A percentile compares a stretch with the other conserved stretches of the same genome.
phyloP scores from a whole-genome alignment of 2,888 invertebrate species.

The Globia sparganii region DNA sequence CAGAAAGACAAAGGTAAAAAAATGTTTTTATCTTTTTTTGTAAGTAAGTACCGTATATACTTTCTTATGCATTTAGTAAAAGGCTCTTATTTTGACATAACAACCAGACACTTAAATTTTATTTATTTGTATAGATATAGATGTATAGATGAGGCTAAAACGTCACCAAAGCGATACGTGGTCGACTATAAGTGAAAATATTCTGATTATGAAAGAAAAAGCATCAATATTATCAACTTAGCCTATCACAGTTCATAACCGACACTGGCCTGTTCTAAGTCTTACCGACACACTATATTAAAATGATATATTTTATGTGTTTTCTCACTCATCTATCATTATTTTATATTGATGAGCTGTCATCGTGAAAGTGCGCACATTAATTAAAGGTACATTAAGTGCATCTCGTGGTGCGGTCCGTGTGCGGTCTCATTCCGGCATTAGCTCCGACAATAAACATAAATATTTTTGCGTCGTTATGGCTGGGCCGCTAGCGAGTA shows the following conservation, averaged over 20 bases:
- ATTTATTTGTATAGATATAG: not conserved
- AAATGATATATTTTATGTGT: not conserved
- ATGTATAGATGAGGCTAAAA: not conserved
- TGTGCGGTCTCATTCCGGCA: constrained; percentile 85
- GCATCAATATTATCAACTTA: not conserved
- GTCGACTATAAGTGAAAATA: not conserved
- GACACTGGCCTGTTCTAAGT: not conserved
- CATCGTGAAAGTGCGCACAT: constrained; percentile 18
- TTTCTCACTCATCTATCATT: not conserved
- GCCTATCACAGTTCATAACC: not conserved
- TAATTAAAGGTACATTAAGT: constrained; percentile 61
- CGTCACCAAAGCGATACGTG: not conserved
- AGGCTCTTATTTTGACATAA: too few species aligned
- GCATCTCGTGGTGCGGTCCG: constrained; percentile 66
- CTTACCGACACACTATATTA: not conserved
- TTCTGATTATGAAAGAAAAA: not conserved
- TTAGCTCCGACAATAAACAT: constrained; percentile 88
- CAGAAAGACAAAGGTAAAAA: too few species aligned
- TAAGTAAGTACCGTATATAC: too few species aligned
- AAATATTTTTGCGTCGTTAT: constrained; percentile 90
- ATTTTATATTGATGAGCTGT: constrained; percentile 22
- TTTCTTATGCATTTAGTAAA: too few species aligned
- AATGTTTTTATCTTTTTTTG: too few species aligned
- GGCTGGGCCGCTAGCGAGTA: constrained; percentile 83
- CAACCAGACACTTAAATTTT: too few species aligned